Percentiles rank a stretch among this genome's conserved stretches.
phyloP scores from a whole-genome alignment of 2,888 invertebrate genomes.

The Machimus rusticus region DNA sequence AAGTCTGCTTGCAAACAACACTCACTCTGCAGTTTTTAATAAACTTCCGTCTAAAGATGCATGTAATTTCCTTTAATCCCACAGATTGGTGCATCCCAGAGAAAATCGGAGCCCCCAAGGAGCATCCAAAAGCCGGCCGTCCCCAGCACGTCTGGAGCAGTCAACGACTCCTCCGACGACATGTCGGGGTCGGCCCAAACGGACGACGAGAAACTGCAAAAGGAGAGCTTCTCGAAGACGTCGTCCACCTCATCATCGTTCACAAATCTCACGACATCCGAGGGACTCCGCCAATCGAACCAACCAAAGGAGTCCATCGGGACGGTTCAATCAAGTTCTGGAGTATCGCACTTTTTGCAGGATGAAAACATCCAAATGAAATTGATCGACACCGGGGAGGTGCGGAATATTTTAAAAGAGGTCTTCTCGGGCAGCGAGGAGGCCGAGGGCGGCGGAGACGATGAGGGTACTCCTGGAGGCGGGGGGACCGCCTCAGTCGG shows the following conservation, averaged over 20 bases:
- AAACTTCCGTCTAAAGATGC: neutral
- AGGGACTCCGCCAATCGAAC: neutral
- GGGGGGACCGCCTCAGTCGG: neutral
- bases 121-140: neutral
- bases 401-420: neutral
- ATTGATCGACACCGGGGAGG: neutral
- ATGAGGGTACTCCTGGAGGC: neutral
- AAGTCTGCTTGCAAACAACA: neutral
- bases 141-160: neutral
- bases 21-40: neutral
- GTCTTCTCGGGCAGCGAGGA: neutral
- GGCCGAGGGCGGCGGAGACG: neutral
- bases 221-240: neutral
- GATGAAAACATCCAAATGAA: neutral
- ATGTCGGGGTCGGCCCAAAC: neutral
- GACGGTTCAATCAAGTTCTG: neutral
- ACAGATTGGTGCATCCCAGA: neutral
- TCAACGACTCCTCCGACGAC: neutral
- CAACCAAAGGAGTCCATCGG: neutral
- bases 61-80: neutral
- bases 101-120: neutral
- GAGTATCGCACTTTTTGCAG: neutral
- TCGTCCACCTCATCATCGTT: neutral
- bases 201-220: slow-evolving; percentile 22
- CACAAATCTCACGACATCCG: neutral